Conservation (phyloP, 2,113 vertebrate species). For the Plectropomus leopardus region DNA sequence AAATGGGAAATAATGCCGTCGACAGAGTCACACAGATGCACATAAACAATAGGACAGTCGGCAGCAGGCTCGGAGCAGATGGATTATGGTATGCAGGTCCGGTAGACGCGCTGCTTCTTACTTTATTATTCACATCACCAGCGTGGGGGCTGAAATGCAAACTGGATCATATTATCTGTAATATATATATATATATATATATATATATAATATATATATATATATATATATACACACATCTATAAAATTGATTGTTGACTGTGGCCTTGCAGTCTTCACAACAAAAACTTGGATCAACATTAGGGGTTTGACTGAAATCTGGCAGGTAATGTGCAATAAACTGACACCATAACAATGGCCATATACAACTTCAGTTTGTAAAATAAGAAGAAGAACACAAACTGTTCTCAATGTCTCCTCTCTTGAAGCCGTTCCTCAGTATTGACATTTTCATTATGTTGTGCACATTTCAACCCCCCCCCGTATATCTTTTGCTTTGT, state of each 20-base stretch:
- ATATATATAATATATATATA: too few relatives aligned
- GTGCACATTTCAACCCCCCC: not conserved
- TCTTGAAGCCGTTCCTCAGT: not conserved
- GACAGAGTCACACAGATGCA: not conserved
- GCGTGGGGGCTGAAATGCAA: not conserved
- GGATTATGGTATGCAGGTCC: constrained; percentile 24
- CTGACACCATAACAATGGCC: too few relatives aligned
- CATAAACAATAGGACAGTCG: constrained; percentile 32
- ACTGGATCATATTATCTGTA: too few relatives aligned
- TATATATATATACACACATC: too few relatives aligned
- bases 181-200: too few relatives aligned
- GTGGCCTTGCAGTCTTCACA: not conserved
- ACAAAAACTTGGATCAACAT: not conserved
- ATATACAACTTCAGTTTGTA: too few relatives aligned
- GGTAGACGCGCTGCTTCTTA: constrained; percentile 29
- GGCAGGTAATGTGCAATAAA: too few relatives aligned
- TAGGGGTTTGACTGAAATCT: not conserved
- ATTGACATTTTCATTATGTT: constrained; percentile 27
- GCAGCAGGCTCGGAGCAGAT: constrained; percentile 30
- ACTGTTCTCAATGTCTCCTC: not conserved
- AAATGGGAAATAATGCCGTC: constrained; percentile 43
- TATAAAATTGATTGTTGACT: too few relatives aligned
- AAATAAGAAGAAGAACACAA: not conserved
- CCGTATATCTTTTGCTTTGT: constrained; percentile 30
- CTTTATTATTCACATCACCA: constrained; percentile 37